Evolutionary conservation across 2,113 vertebrate species (phyloP).

Genomic region (Collichthys lucidus): DNA sequence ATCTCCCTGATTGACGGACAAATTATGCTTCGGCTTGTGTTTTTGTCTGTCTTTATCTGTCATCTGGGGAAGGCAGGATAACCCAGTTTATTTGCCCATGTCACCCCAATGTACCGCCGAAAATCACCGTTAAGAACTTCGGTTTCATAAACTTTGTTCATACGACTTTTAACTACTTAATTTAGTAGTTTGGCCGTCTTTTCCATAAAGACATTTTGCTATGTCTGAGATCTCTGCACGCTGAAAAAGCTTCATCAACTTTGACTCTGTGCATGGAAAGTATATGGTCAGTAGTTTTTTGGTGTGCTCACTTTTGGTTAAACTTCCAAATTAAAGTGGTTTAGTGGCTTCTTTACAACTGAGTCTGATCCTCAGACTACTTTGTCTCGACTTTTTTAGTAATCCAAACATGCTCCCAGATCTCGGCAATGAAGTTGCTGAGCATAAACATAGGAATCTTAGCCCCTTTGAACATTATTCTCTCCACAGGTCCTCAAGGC

Average conservation of each 20-base stretch:
- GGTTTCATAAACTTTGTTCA: neutral
- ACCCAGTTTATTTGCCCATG: neutral
- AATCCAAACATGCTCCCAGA: neutral
- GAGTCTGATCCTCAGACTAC: neutral
- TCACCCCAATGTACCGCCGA: neutral
- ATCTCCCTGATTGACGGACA: slow-evolving; percentile 7
- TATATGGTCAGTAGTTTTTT: neutral
- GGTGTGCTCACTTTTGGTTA: neutral
- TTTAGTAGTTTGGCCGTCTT: neutral
- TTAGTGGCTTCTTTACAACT: neutral
- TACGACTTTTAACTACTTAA: neutral
- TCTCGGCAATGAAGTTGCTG: neutral
- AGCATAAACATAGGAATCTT: slow-evolving; percentile 11
- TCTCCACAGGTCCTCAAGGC: slow-evolving; percentile 57
- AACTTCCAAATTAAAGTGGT: neutral
- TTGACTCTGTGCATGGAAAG: neutral
- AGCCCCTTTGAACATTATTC: slow-evolving; percentile 44
- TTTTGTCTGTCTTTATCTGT: neutral
- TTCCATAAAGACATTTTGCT: neutral
- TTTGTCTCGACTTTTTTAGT: neutral
- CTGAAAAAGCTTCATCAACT: neutral
- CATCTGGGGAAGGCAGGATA: neutral
- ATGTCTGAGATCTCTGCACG: neutral
- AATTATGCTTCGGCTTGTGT: slow-evolving; percentile 6
- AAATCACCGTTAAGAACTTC: neutral